Evolutionary conservation across 2,888 invertebrate species (phyloP).

Genomic region (Epinotia nisella): DNA sequence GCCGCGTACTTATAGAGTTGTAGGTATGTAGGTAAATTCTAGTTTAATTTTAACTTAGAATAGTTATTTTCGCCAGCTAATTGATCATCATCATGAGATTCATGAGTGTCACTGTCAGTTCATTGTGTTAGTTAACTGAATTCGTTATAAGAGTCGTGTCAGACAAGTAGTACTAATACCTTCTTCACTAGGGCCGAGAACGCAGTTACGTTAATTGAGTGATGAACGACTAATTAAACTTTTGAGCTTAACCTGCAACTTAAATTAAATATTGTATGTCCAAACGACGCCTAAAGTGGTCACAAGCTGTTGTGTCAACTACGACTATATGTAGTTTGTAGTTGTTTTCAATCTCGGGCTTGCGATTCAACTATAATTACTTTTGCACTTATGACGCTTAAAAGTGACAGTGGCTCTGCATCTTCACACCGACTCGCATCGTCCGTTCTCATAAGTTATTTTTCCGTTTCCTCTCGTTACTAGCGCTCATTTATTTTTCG

Average conservation of each 20-base stretch:
- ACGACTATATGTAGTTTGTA: too few species aligned
- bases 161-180: background rate
- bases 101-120: background rate
- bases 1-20: background rate
- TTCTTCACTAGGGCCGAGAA: background rate
- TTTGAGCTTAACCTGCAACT: too few species aligned
- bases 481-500: conserved; percentile 79
- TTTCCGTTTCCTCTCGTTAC: conserved; percentile 71
- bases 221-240: too few species aligned
- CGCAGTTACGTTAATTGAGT: too few species aligned
- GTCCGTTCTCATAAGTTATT: conserved; percentile 53
- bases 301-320: too few species aligned
- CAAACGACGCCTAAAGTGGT: background rate
- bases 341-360: too few species aligned
- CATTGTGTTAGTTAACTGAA: background rate
- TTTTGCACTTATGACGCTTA: background rate
- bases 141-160: background rate
- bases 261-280: too few species aligned
- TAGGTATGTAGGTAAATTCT: too few species aligned
- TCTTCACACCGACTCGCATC: background rate
- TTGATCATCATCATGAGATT: too few species aligned
- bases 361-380: too few species aligned
- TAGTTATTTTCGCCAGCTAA: too few species aligned
- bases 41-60: too few species aligned
- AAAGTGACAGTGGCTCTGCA: background rate